Base-by-base conservation (phyloP, 2,888 invertebrate genomes). In the Eucriotettix oculatus region DNA sequence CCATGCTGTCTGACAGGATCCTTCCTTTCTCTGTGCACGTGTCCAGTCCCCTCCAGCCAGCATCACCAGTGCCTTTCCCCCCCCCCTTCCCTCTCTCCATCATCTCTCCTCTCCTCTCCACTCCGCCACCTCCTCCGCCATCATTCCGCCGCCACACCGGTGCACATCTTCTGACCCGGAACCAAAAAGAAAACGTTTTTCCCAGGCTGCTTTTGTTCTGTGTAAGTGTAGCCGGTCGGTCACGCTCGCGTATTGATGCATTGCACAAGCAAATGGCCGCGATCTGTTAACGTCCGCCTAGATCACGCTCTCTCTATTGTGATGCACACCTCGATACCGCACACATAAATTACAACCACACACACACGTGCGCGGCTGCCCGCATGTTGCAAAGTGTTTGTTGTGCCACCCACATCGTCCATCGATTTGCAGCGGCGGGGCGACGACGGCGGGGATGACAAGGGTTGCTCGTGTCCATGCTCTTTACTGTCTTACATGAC, bases 191-290 rank as follows among this genome's bases (percentile, higher is more conserved):
- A 48, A 48, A 48, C 48, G 48, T n/a, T 48, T 48, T 48, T 48
- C 48, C 48, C 48, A 48, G 48, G 48, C 48, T n/a, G 48, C 48
- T 48, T 48, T 48, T 48, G 48, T 48, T 48, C 48, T 48, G 48
- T 29, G 29, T 12, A 48, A 48, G 48, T 48, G 48, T 48, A 48
- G 48, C 48, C 48, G 48, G 48, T 55, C 29, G 59, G 59, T 59
- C 59, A 59, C 59, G 59, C 59, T 59, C 55, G 16, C 10, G 48
- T 52, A 58, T 58, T 55, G 59, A 59, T 44, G 55, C 59, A 58
- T 53, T 53, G 52, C 53, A 41, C 29, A 40, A 29, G 52, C 53
- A 58, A 58, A 58, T 53, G 59, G 42, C 17, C 41, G 59, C 59
- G 59, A 59, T 59, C 59, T 53, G 58, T 58, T 58, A 58, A 59